These are phyloP conservation scores for Lophura nycthemera DNA, from an alignment of 2,113 vertebrate species.

Conservation along the genomic window DNA sequence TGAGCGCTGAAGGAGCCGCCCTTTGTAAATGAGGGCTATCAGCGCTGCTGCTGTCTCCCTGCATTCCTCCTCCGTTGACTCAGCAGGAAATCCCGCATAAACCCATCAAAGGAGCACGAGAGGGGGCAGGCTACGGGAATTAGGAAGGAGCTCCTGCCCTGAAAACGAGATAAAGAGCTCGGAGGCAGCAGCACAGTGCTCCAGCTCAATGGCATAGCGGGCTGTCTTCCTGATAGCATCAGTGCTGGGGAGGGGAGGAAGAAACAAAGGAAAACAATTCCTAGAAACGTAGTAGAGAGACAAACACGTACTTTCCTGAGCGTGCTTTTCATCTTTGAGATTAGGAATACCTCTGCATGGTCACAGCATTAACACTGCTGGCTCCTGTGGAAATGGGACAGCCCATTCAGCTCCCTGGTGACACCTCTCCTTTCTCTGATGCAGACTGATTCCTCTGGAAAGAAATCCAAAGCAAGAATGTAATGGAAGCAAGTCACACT, in stretches of 20 bases:
- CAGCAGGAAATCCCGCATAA: constrained; percentile 38
- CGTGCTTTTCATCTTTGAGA: neutral
- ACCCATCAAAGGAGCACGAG: neutral
- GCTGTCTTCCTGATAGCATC: neutral
- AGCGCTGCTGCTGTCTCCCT: neutral
- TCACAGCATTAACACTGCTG: neutral
- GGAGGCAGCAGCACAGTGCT: neutral
- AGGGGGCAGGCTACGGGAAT: neutral
- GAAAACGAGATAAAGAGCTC: neutral
- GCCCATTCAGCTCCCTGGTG: neutral
- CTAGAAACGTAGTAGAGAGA: neutral
- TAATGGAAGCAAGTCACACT: neutral
- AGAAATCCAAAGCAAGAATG: neutral
- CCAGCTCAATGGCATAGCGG: neutral
- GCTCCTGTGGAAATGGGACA: neutral
- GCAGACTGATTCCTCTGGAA: neutral
- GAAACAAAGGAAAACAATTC: neutral
- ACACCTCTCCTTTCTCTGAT: neutral
- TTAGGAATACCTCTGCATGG: rapidly evolving
- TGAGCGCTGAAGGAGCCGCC: neutral
- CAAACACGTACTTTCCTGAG: neutral
- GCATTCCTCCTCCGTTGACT: neutral
- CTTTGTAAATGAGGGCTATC: rapidly evolving
- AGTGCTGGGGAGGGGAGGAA: neutral
- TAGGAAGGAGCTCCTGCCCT: constrained; percentile 8